Evolutionary conservation across 1,140 invertebrate species (phyloP).

Genomic region (Ceratoteleas bidentatus): DNA sequence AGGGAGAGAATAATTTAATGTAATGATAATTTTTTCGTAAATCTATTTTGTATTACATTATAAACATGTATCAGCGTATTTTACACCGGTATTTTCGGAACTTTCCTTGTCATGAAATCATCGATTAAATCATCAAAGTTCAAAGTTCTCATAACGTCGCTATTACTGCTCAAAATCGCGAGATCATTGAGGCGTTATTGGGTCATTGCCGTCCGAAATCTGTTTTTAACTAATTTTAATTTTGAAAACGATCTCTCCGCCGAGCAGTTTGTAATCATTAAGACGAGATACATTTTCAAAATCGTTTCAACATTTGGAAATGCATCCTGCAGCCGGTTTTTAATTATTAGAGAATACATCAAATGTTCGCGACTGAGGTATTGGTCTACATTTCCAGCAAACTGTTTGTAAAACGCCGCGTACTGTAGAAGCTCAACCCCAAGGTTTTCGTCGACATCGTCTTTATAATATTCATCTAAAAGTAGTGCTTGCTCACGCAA

Average conservation of each 20-base stretch:
- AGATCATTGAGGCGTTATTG: slow-evolving; percentile 6
- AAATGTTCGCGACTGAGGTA: slow-evolving; percentile 18
- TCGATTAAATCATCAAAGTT: neutral
- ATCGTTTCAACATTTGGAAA: slow-evolving; percentile 34
- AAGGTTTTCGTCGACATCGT: slow-evolving; percentile 44
- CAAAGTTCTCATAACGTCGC: neutral
- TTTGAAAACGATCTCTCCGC: slow-evolving; percentile 36
- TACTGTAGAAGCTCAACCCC: slow-evolving; percentile 26
- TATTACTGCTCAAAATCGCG: neutral
- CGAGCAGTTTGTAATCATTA: slow-evolving; percentile 34
- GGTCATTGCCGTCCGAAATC: neutral
- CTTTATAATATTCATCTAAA: slow-evolving; percentile 25
- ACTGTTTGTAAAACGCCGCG: slow-evolving; percentile 27
- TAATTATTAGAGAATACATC: slow-evolving; percentile 41
- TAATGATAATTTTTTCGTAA: no score
- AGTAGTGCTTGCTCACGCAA: slow-evolving; percentile 18
- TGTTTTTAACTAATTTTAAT: slow-evolving; percentile 5
- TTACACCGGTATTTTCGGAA: neutral
- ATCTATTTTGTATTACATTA: slow-evolving; percentile 26
- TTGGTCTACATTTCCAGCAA: slow-evolving; percentile 19
- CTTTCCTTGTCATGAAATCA: neutral
- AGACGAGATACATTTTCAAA: slow-evolving; percentile 31
- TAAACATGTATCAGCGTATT: slow-evolving; percentile 7
- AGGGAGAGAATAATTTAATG: no score
- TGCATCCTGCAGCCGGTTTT: slow-evolving; percentile 30